Evolutionary conservation across 2,113 vertebrate genomes (phyloP).

Genomic region (Pseudopodoces humilis): DNA sequence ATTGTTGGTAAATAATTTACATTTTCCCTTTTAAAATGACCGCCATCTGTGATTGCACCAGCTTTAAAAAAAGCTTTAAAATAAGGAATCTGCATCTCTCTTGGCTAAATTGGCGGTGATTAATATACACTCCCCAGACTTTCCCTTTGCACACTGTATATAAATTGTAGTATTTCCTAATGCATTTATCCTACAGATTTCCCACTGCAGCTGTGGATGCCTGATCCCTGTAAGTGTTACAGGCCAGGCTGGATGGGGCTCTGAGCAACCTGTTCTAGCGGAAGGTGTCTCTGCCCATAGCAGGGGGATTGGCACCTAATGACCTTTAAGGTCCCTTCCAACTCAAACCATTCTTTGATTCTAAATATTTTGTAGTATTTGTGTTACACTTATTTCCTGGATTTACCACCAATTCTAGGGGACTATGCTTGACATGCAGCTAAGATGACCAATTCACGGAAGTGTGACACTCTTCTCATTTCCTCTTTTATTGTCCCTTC

Average conservation of each 20-base stretch:
- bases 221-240: background rate
- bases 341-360: background rate
- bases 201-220: background rate
- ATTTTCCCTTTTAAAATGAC: background rate
- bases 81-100: background rate
- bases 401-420: background rate
- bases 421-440: accelerated
- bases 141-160: background rate
- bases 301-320: background rate
- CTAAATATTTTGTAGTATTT: background rate
- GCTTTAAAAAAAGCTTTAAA: background rate
- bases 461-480: no score
- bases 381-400: accelerated
- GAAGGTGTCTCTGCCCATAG: no score
- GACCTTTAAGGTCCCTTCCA: background rate
- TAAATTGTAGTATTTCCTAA: background rate
- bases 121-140: background rate
- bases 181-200: background rate
- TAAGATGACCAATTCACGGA: background rate
- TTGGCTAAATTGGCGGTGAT: background rate
- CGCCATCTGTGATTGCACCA: background rate
- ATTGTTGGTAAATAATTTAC: background rate
- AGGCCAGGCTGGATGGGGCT: background rate
- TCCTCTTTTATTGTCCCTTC: background rate
- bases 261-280: background rate